Conservation (phyloP, 1,140 invertebrate genomes). For the Drosophila kikkawai region DNA sequence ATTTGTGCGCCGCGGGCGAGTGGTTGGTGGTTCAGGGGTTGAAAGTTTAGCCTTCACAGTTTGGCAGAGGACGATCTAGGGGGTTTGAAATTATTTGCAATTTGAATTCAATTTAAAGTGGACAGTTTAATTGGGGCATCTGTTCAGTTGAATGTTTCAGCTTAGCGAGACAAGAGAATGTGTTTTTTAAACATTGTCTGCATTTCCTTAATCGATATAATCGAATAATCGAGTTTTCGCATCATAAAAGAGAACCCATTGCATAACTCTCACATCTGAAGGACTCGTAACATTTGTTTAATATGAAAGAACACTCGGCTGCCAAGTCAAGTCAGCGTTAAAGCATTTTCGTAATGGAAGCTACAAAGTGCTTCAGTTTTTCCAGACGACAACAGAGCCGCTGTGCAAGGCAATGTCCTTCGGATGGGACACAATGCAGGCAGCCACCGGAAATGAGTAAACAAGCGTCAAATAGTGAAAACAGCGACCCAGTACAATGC, state of each 20-base stretch:
- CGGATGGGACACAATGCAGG: conserved; percentile 52
- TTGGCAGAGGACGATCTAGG: conserved; percentile 4
- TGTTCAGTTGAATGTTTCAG: neutral
- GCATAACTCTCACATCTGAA: neutral
- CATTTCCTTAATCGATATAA: neutral
- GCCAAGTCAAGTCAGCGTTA: conserved; percentile 25
- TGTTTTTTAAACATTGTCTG: neutral
- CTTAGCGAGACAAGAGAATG: neutral
- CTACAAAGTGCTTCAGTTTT: conserved; percentile 39
- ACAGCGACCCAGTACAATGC: conserved; percentile 59
- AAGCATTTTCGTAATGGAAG: conserved; percentile 43
- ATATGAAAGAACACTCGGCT: conserved; percentile 26
- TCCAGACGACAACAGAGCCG: conserved; percentile 10
- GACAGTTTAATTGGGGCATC: conserved; percentile 4
- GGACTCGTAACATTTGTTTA: conserved; percentile 7
- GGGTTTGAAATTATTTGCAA: conserved; percentile 17
- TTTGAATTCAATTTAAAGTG: conserved; percentile 26
- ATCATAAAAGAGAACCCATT: neutral
- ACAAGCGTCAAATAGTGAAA: conserved; percentile 83
- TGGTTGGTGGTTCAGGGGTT: neutral
- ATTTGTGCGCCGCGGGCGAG: conserved; percentile 26
- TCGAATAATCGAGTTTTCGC: neutral
- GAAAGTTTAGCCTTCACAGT: conserved; percentile 62
- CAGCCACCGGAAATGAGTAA: conserved; percentile 80
- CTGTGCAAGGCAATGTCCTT: conserved; percentile 44